Evolutionary conservation across 2,888 invertebrate genomes (phyloP), one percentile per base, ranked within the genome.

Genomic region (Heteropelma amictum): DNA sequence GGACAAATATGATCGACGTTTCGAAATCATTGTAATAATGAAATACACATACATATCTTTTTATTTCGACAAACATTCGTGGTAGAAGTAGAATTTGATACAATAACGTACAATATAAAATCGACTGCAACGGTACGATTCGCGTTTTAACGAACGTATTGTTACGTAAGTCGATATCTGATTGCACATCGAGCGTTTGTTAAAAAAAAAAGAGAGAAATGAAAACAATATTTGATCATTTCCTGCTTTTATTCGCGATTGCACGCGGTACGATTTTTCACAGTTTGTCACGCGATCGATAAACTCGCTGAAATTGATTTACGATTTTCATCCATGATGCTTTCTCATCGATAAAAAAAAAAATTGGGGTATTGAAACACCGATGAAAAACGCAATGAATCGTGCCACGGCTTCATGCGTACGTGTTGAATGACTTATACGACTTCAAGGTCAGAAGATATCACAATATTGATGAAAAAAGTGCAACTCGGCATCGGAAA

Each of bases 121-220:
- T 30, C 6, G 10, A 30, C 14, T 12, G 4, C 38, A 45, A 42
- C 42, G 3, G 17, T 38, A 47, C 19, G 23, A 73, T 51, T 51
- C 45, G 63, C 63, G 63, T 69, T 38, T 30, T 12, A 12, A 12
- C 26, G 28, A 64, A 69, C 28, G 21, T 33, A 38, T 40, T 30
- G 56, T 73, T 73, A 63, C 30, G 56, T 68, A 56, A 68, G 63
- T 63, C 28, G 3, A 19, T 28, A 54, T 49, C 30, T 8, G 17
- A 33, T 30, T 56, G 28, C 51, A 23, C 38, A 33, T 5, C 3
- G 7, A 8, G 30, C 26, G 42, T 23, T 21, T 14, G 33, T n/a
- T 33, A 12, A 33, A 60, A 45, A 10, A 47, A 23, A 30, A 19
- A 8, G 26, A 61, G 4, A 21, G 5, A 35, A 12, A 23, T 1